Evolutionary conservation across 2,888 invertebrate species (phyloP), one percentile per base, ranked within the genome.

Genomic region (Limnephilus auricula): DNA sequence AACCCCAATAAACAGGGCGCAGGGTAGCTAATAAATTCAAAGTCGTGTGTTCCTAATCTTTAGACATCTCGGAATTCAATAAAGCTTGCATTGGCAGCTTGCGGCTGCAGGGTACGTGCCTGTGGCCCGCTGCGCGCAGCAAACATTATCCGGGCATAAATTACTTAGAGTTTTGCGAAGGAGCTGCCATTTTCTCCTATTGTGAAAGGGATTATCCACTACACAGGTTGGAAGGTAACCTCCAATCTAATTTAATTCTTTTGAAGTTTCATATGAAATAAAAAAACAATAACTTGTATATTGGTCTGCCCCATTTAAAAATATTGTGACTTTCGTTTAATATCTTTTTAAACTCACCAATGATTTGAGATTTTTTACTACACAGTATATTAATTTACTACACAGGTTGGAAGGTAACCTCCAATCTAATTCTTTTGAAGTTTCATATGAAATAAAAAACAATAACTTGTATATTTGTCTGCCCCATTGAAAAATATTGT

Each of bases 31-130:
- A 65, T 65, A 65, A 65, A 65, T 65, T 65, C 65, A 65, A 65
- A 65, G 65, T 65, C 65, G 65, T 18, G 18, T 65, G 65, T 65
- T 65, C 65, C 65, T 65, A 65, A 65, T 65, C 65, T 65, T 50
- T 65, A 65, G 65, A 82, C 37, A 82, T 82, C 82, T 82, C 25
- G 82, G 82, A 82, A 82, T 82, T 82, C 37, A 82, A 82, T 82
- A 82, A 82, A 32, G 82, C 34, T 82, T 82, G 32, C 32, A 34
- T 82, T 82, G 82, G 34, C 82, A 37, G 82, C 82, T 82, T 34
- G 34, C 34, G 25, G 82, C 32, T 82, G 34, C 31, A 25, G 82
- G 32, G 82, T 34, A 82, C 82, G 34, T 82, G 82, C 32, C 37
- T 31, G 25, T n/a, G 50, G 82, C 25, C 34, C 34, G 25, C 37